These are phyloP conservation scores for Sminthurides aquaticus DNA, from an alignment of 2,888 invertebrate genomes.

Conservation along the genomic window DNA sequence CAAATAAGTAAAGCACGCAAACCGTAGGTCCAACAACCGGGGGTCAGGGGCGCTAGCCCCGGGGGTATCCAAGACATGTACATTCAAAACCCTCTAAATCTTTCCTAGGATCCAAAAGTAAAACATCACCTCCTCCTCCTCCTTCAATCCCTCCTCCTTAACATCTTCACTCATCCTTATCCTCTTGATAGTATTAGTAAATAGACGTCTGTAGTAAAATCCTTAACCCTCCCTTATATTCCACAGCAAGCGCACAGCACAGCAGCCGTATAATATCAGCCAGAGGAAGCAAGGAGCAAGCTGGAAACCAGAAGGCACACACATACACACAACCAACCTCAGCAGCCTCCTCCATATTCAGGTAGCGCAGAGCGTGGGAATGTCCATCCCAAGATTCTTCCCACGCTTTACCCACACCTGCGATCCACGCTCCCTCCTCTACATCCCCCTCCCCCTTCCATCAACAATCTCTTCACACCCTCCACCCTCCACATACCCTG, in stretches of 20 bases:
- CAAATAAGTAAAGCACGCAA: background rate
- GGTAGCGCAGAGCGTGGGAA: conserved; percentile 25
- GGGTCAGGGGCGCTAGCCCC: background rate
- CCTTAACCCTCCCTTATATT: no score
- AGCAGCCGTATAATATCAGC: no score
- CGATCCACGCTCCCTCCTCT: conserved; percentile 10
- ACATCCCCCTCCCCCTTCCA: conserved; percentile 5
- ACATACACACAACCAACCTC: background rate
- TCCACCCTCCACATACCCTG: background rate
- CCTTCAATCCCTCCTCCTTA: no score
- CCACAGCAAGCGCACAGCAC: no score
- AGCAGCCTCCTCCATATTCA: background rate
- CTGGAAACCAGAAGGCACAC: background rate
- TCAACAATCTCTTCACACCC: background rate
- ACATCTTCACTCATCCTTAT: background rate
- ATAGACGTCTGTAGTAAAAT: no score
- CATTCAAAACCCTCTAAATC: background rate
- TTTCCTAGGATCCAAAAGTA: no score
- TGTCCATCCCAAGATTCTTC: conserved; percentile 6
- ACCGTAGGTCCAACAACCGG: background rate
- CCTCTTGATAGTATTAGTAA: background rate
- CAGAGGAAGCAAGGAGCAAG: background rate
- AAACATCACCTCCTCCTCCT: no score
- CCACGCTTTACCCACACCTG: conserved; percentile 20
- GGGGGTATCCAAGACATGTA: background rate